Base-by-base conservation (phyloP, 2,113 vertebrate species). In the Gambusia affinis region DNA sequence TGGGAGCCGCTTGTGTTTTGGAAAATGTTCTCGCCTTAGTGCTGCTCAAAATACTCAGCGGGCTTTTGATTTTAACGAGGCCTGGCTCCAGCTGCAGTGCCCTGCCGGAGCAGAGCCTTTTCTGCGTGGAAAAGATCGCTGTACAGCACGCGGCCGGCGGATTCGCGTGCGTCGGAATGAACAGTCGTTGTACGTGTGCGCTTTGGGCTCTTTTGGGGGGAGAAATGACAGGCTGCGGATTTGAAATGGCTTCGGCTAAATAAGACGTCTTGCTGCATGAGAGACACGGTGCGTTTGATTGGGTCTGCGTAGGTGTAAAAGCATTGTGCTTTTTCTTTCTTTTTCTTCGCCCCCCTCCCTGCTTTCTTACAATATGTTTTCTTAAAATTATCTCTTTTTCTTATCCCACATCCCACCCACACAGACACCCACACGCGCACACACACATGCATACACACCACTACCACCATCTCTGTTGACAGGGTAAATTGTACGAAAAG, bases 401-500 rank as follows among this genome's bases (percentile, higher is more conserved):
- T 88, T 83, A 72, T 82, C 65, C 64, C 74, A 78, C 61, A 73
- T 67, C 67, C 65, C 51, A 76, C 72, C 44, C 68, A 81, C 86
- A 73, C 73, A 86, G 73, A 64, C 68, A 73, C 57, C 44, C 73
- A 76, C 72, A 75, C 67, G 79, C 84, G 70, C 73, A 85, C 75
- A 64, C 76, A 61, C 31, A 70, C 77, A 62, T 66, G 73, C 63
- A 79, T 78, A 70, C 78, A 67, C 72, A 76, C 77, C n/a, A 77
- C 61, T 67, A 79, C 78, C 54, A 79, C 80, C 91, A 90, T 89
- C 87, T 93, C 81, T 94, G 93, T 94, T 93, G 93, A 94, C 92
- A 91, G 89, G 86, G 89, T 88, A 92, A 92, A 94, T 92, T 93
- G 92, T 92, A 93, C 88, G 89, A 94, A 94, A 92, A 93, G 93